phyloP scores from a whole-genome alignment of 2,113 vertebrate species.

The Limanda limanda region DNA sequence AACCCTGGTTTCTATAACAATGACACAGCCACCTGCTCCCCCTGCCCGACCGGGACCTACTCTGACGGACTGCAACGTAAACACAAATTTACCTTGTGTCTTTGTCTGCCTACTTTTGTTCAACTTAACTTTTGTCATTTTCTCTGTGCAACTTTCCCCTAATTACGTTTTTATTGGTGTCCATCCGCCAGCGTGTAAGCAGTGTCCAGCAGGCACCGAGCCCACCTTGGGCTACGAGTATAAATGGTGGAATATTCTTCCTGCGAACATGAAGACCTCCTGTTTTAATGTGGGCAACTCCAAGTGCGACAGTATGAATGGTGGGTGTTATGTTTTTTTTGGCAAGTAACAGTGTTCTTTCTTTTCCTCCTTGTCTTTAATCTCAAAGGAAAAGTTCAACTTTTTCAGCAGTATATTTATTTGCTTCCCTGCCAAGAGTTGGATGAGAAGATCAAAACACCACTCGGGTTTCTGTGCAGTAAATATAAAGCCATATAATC shows the following conservation, averaged over 20 bases:
- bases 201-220: slow-evolving; percentile 94
- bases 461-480: neutral
- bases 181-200: slow-evolving; percentile 83
- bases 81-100: neutral
- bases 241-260: slow-evolving; percentile 98
- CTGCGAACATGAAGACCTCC: slow-evolving; percentile 95
- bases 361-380: neutral
- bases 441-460: neutral
- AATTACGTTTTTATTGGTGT: slow-evolving; percentile 2
- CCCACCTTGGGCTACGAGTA: slow-evolving; percentile 92
- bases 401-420: neutral
- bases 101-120: neutral
- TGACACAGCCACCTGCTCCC: slow-evolving; percentile 89
- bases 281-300: slow-evolving; percentile 98
- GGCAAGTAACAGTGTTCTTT: neutral
- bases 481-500: neutral
- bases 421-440: neutral
- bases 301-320: slow-evolving; percentile 95
- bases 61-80: slow-evolving; percentile 91
- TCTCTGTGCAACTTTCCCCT: neutral
- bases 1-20: slow-evolving; percentile 98
- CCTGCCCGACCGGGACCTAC: slow-evolving; percentile 89
- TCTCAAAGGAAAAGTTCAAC: neutral
- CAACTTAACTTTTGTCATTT: neutral
- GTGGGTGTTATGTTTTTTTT: slow-evolving; percentile 78